Evolutionary conservation across 2,888 invertebrate species (phyloP).

Genomic region (Nomada fucata): DNA sequence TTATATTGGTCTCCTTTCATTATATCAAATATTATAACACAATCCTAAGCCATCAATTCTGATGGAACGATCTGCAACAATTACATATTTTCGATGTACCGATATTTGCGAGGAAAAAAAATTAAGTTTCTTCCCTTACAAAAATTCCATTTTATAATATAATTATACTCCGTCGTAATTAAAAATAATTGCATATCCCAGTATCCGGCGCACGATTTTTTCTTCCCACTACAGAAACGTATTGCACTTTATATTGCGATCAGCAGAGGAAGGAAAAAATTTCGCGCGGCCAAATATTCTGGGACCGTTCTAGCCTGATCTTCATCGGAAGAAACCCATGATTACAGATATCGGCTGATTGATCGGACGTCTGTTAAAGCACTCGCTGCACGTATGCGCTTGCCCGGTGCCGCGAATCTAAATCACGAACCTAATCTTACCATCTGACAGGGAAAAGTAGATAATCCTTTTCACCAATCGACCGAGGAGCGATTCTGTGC

Average conservation of each 20-base stretch:
- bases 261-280: background rate
- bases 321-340: constrained; percentile 56
- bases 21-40: no score
- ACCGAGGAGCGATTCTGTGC: constrained; percentile 51
- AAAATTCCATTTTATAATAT: no score
- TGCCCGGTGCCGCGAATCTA: constrained; percentile 63
- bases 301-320: constrained; percentile 22
- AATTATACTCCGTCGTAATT: no score
- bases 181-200: background rate
- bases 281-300: background rate
- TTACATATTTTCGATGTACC: no score
- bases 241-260: background rate
- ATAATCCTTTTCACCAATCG: constrained; percentile 67
- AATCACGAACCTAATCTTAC: constrained; percentile 78
- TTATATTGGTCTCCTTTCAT: no score
- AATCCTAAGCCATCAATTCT: no score
- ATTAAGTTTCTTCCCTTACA: no score
- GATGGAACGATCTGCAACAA: no score
- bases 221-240: background rate
- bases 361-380: constrained; percentile 67
- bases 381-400: constrained; percentile 63
- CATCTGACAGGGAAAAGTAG: constrained; percentile 75
- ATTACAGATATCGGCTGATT: constrained; percentile 74
- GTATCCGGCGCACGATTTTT: background rate
- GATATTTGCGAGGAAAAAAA: no score